Conservation (phyloP, 2,888 invertebrate species). For the Diadegma fenestrale region DNA sequence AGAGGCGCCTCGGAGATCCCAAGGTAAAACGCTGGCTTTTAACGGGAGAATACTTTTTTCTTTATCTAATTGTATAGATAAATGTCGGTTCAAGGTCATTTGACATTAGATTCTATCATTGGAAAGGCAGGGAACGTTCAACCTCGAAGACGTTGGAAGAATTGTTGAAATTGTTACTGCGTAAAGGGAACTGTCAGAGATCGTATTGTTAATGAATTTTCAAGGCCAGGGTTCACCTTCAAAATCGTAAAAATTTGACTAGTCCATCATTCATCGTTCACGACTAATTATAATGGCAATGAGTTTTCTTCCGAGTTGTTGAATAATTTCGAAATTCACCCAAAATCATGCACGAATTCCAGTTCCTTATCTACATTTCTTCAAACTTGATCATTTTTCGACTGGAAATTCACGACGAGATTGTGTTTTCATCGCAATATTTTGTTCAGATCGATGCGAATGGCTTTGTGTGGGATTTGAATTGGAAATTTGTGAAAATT, state of each 20-base stretch:
- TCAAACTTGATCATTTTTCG: too few species aligned
- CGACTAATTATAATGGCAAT: not conserved
- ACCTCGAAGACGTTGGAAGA: not conserved
- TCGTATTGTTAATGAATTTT: not conserved
- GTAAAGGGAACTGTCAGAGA: not conserved
- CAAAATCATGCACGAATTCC: not conserved
- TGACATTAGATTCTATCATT: not conserved
- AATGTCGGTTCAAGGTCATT: not conserved
- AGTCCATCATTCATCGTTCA: not conserved
- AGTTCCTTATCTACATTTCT: too few species aligned
- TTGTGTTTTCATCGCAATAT: too few species aligned
- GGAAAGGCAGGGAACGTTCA: not conserved
- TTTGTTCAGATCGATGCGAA: too few species aligned
- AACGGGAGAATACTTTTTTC: not conserved
- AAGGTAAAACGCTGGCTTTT: not conserved
- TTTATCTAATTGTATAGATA: not conserved
- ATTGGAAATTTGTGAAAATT: too few species aligned
- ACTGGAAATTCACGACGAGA: too few species aligned
- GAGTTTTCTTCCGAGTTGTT: not conserved
- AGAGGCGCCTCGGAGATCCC: slow-evolving; percentile 2
- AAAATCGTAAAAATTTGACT: not conserved
- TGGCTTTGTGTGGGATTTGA: too few species aligned
- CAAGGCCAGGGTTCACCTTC: not conserved
- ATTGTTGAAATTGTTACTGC: not conserved
- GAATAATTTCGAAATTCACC: not conserved